These are phyloP conservation scores for Apis cerana DNA, from an alignment of 1,140 invertebrate genomes.

Conservation along the genomic window DNA sequence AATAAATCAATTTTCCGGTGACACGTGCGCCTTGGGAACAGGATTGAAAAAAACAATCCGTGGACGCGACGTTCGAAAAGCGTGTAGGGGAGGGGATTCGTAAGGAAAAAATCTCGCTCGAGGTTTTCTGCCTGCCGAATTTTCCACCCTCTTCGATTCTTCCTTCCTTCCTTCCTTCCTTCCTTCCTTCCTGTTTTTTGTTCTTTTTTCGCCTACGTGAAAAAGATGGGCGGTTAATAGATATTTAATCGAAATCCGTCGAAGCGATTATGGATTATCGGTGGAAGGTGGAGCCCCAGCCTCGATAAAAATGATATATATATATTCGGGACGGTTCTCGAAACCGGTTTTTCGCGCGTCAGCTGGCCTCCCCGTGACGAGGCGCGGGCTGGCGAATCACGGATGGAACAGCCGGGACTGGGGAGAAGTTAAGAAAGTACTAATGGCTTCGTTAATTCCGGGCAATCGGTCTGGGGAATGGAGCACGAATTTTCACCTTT, in stretches of 20 bases:
- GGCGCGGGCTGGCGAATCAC: not conserved
- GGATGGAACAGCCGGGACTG: conserved; percentile 15
- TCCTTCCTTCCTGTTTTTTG: too few species aligned
- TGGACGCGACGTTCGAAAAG: not conserved
- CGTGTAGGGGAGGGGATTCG: not conserved
- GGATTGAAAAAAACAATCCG: not conserved
- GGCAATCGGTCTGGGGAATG: conserved; percentile 38
- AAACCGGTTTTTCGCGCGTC: conserved; percentile 54
- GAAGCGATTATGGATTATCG: conserved; percentile 38
- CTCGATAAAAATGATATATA: conserved; percentile 49
- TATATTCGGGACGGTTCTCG: not conserved
- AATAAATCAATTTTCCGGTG: conserved; percentile 60
- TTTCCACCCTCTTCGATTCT: not conserved
- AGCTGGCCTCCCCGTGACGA: conserved; percentile 37
- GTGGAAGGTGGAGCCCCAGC: conserved; percentile 3
- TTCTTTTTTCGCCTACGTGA: not conserved
- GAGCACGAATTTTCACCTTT: conserved; percentile 41
- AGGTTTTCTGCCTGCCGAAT: not conserved
- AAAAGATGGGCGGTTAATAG: conserved; percentile 23
- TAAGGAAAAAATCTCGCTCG: too few species aligned
- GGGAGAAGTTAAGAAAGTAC: conserved; percentile 51
- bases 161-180: not conserved
- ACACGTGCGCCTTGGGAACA: conserved; percentile 14
- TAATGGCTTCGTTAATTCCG: conserved; percentile 59
- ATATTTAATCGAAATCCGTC: conserved; percentile 47